These are phyloP conservation scores for Pemphredon lugubris DNA, from an alignment of 2,888 invertebrate species.

Conservation along the genomic window DNA sequence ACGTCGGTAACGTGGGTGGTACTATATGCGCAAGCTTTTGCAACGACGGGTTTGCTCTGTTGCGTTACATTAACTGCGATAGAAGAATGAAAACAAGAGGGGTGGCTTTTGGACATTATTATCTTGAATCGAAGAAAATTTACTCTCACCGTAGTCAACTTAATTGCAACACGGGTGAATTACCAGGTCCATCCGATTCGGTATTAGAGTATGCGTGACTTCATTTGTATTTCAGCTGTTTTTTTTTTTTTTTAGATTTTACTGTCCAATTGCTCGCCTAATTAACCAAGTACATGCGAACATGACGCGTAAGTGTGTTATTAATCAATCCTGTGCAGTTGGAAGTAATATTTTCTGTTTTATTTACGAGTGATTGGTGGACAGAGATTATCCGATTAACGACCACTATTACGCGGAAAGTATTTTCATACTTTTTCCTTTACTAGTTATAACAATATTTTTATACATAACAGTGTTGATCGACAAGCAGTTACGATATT, in stretches of 20 bases:
- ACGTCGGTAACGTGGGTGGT: slow-evolving; percentile 39
- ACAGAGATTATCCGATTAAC: slow-evolving; percentile 48
- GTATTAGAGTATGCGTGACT: no score
- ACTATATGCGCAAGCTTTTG: slow-evolving; percentile 47
- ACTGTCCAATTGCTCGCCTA: slow-evolving; percentile 47
- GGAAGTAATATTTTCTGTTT: slow-evolving; percentile 41
- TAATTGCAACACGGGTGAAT: no score
- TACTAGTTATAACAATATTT: slow-evolving; percentile 51
- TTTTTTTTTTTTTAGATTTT: slow-evolving; percentile 47
- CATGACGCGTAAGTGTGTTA: slow-evolving; percentile 51
- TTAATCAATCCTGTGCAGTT: slow-evolving; percentile 58
- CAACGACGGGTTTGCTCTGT: slow-evolving; percentile 53
- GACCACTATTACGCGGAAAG: slow-evolving; percentile 31
- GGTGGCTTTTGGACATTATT: slow-evolving; percentile 51
- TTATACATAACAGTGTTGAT: slow-evolving; percentile 48
- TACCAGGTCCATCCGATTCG: no score
- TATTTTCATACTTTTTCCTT: slow-evolving; percentile 55
- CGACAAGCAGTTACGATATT: slow-evolving; percentile 21
- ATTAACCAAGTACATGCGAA: slow-evolving; percentile 44
- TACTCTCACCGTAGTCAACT: no score
- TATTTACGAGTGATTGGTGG: slow-evolving; percentile 52
- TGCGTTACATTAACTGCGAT: slow-evolving; percentile 47
- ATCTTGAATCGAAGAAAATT: slow-evolving; percentile 30
- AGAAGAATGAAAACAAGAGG: slow-evolving; percentile 18
- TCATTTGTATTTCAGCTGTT: no score